Conservation (phyloP, 2,888 invertebrate genomes). For the Lithophane semibrunnea region DNA sequence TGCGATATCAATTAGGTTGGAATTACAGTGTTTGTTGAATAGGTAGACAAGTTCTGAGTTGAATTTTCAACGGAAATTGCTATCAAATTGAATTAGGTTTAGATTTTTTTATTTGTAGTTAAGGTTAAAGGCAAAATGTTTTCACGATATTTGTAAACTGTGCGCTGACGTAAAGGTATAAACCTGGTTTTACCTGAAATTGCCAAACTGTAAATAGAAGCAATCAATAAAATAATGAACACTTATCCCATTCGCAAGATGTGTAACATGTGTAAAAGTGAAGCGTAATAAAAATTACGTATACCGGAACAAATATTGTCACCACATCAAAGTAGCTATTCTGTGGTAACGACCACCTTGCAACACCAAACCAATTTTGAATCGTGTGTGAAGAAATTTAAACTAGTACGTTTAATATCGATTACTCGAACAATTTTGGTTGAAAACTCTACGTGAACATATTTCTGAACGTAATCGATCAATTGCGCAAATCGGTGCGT, state of each 20-base stretch:
- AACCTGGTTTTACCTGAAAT: background rate
- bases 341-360: slow-evolving; percentile 53
- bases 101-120: background rate
- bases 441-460: slow-evolving; percentile 67
- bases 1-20: background rate
- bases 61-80: background rate
- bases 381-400: slow-evolving; percentile 63
- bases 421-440: slow-evolving; percentile 65
- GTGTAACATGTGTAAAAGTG: slow-evolving; percentile 28
- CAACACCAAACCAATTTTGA: slow-evolving; percentile 55
- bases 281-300: slow-evolving; percentile 46
- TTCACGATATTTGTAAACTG: background rate
- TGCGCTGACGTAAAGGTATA: background rate
- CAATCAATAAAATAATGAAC: slow-evolving; percentile 25
- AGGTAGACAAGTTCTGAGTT: background rate
- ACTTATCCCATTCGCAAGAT: slow-evolving; percentile 32
- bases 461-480: slow-evolving; percentile 71
- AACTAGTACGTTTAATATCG: slow-evolving; percentile 56
- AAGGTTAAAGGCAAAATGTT: background rate
- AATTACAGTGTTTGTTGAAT: slow-evolving; percentile 1
- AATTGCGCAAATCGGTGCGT: slow-evolving; percentile 65
- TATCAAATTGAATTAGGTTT: background rate
- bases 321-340: slow-evolving; percentile 53
- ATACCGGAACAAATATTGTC: slow-evolving; percentile 53
- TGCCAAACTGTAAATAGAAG: slow-evolving; percentile 13